phyloP scores from a whole-genome alignment of 2,113 vertebrate species.

The Heteronetta atricapilla region DNA sequence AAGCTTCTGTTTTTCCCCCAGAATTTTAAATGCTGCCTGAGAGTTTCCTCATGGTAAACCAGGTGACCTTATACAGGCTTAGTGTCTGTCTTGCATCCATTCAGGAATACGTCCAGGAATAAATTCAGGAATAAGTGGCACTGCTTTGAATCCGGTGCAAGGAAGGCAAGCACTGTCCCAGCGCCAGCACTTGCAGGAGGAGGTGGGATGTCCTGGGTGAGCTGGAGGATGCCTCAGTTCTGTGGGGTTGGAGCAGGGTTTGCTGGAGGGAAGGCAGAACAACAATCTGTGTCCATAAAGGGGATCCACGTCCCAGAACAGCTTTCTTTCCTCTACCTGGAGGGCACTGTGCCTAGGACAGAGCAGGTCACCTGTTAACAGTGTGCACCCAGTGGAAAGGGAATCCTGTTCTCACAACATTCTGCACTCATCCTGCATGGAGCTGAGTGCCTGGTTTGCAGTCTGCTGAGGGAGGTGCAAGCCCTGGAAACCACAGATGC shows the following conservation, averaged over 20 bases:
- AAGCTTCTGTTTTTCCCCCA: not conserved
- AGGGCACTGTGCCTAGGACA: not conserved
- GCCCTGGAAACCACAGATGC: not conserved
- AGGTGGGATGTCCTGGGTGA: not conserved
- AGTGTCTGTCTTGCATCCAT: not conserved
- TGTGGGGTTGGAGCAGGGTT: not conserved
- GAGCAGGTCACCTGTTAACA: not conserved
- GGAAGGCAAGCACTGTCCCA: accelerated
- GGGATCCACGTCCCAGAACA: not conserved
- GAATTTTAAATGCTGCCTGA: not conserved
- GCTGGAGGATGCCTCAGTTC: not conserved
- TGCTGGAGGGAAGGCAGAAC: not conserved
- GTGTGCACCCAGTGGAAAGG: not conserved
- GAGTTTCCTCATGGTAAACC: not conserved
- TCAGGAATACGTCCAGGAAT: not conserved
- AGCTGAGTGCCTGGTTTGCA: not conserved
- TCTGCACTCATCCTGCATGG: not conserved
- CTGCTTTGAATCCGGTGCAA: not conserved
- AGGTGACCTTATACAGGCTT: not conserved
- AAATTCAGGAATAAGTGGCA: not conserved
- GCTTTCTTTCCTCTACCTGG: not conserved
- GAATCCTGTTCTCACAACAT: not conserved
- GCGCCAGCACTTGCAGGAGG: not conserved
- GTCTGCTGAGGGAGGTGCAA: not conserved
- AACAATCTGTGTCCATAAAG: not conserved